Conservation (phyloP, 2,888 invertebrate genomes). For the Eugnorisma glareosa region DNA sequence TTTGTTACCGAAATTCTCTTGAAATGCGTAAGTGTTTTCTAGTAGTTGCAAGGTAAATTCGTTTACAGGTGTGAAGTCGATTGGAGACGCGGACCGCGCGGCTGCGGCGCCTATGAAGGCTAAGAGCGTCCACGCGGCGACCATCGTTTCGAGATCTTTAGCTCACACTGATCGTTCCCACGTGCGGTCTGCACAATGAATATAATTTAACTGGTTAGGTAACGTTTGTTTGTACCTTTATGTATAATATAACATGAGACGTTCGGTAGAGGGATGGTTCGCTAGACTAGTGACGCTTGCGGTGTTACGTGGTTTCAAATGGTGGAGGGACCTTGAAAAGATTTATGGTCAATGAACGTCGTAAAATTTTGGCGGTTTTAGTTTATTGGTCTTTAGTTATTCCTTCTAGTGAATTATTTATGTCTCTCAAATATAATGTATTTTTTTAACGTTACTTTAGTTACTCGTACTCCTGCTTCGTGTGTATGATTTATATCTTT, state of each 20-base stretch:
- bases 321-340: constrained; percentile 32
- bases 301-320: constrained; percentile 19
- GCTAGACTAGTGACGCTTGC: constrained; percentile 22
- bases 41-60: constrained; percentile 82
- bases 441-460: background rate
- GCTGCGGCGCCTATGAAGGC: constrained; percentile 73
- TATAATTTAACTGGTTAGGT: constrained; percentile 81
- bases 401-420: background rate
- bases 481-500: background rate
- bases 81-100: constrained; percentile 75
- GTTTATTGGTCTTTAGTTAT: background rate
- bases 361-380: background rate
- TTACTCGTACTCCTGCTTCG: background rate
- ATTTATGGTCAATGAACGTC: constrained; percentile 50
- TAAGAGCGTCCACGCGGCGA: constrained; percentile 79
- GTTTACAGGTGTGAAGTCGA: constrained; percentile 80
- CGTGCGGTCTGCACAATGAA: constrained; percentile 80
- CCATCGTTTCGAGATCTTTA: constrained; percentile 72
- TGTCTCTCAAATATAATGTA: background rate
- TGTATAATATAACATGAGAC: constrained; percentile 51
- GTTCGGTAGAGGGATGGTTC: constrained; percentile 58
- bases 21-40: constrained; percentile 82
- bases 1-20: constrained; percentile 82
- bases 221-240: constrained; percentile 70
- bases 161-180: constrained; percentile 77